Conservation (phyloP, 1,140 invertebrate species). For the Babylonia areolata region DNA sequence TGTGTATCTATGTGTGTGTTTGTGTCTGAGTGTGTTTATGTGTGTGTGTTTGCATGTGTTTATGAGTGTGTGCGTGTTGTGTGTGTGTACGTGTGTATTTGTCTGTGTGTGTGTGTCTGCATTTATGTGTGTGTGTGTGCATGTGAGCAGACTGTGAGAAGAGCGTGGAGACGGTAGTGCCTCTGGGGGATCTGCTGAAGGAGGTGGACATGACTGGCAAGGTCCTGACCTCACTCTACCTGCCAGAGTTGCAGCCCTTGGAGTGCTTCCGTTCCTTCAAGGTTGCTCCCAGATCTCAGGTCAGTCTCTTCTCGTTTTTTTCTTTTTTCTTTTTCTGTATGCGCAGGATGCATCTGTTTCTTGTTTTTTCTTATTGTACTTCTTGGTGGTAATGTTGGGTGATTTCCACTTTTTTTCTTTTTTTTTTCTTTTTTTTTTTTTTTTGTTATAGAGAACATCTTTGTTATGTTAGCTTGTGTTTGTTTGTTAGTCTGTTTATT, state of each 20-base stretch:
- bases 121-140: not conserved
- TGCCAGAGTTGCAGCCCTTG: conserved; percentile 75
- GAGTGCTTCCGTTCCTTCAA: conserved; percentile 74
- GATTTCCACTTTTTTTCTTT: not conserved
- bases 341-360: no score
- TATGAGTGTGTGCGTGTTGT: not conserved
- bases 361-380: no score
- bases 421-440: not conserved
- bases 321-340: no score
- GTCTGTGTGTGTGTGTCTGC: no score
- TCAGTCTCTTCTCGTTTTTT: conserved; percentile 20
- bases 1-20: no score
- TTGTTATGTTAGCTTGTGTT: no score
- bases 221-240: conserved; percentile 80
- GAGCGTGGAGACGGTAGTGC: conserved; percentile 10
- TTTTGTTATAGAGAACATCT: not conserved
- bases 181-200: conserved; percentile 77
- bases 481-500: no score
- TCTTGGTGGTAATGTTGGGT: no score
- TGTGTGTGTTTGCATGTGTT: not conserved
- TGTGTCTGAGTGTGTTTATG: no score
- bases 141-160: not conserved
- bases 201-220: conserved; percentile 80
- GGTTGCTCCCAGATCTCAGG: conserved; percentile 74
- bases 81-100: no score